phyloP scores from a whole-genome alignment of 2,888 invertebrate species.

The Notocelia uddmanniana region DNA sequence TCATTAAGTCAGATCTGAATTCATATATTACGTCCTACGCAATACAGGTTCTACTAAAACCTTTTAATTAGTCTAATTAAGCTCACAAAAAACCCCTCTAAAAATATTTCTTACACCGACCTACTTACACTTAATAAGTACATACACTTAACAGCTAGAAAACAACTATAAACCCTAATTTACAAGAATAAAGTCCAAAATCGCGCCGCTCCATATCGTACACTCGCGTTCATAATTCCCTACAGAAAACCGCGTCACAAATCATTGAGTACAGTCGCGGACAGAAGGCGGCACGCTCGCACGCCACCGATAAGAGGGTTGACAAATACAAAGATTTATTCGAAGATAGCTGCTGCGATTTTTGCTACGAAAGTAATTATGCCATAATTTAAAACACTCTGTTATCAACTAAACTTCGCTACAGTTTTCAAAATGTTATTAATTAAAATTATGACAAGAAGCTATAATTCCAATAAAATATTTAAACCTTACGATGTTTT shows the following conservation, averaged over 20 bases:
- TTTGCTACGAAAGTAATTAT: slow-evolving; percentile 22
- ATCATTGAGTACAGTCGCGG: slow-evolving; percentile 46
- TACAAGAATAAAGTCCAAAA: neutral
- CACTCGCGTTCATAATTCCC: slow-evolving; percentile 34
- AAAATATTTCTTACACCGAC: too few species aligned
- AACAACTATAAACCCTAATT: neutral
- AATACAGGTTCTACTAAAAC: too few species aligned
- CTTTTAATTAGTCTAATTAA: too few species aligned
- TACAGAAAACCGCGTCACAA: slow-evolving; percentile 29
- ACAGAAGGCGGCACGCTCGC: slow-evolving; percentile 45
- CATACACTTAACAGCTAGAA: neutral
- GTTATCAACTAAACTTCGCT: neutral
- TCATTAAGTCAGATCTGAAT: too few species aligned
- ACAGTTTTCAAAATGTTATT: too few species aligned
- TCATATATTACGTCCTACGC: too few species aligned
- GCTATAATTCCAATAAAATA: too few species aligned
- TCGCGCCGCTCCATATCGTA: neutral
- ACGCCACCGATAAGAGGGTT: slow-evolving; percentile 54
- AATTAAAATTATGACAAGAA: too few species aligned
- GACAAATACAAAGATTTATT: slow-evolving; percentile 59
- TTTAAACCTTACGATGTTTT: too few species aligned
- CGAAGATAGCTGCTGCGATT: slow-evolving; percentile 5
- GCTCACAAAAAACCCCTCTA: too few species aligned
- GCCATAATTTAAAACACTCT: neutral
- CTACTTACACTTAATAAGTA: too few species aligned